Evolutionary conservation across 1,140 invertebrate genomes (phyloP), one percentile per base, ranked within the genome.

Genomic region (Drosophila eugracilis): DNA sequence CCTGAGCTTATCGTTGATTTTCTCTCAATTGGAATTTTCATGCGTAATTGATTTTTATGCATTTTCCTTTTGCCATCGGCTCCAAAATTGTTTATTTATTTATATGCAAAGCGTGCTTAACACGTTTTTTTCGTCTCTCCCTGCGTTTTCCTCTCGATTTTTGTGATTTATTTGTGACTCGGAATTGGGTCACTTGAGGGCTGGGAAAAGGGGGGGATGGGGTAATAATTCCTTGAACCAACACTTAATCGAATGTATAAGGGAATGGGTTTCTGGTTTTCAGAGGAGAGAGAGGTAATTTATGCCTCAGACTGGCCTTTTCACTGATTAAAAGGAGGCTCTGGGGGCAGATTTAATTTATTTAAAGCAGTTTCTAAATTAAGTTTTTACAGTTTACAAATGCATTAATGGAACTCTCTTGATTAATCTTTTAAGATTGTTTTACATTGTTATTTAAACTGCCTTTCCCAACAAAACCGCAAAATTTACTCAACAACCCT

Each of bases 11-110:
- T 47, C 30, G 12, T 41, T 58, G 30, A 41, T 54, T 69, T 59
- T 54, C 28, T 60, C 44, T 47, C 24, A 62, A 42, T 67, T 69
- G 65, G 34, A 75, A 54, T 85, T 81, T 86, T 86, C 81, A 85
- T 74, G 81, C 81, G 77, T 86, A 85, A 85, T 85, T 85, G 81
- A 86, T 85, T 86, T 85, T 71, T 47, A 85, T 86, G 81, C 83
- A 77, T 52, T 77, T 67, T 34, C 19, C 30, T 3, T 19, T 19
- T 10, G 19, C n/a, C 12, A n/a, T 17, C 37, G 7, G 30, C 10
- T 7, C 30, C 9, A 12, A 44, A 24, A 39, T 48, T 69, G 37
- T 52, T 57, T 36, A 57, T 41, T 67, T 80, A 72, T 85, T 85
- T 70, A 76, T 74, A 76, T 74, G 73, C 62, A 55, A 65, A 66